Conservation (phyloP, 2,797 vertebrate species). For the Anableps anableps region DNA sequence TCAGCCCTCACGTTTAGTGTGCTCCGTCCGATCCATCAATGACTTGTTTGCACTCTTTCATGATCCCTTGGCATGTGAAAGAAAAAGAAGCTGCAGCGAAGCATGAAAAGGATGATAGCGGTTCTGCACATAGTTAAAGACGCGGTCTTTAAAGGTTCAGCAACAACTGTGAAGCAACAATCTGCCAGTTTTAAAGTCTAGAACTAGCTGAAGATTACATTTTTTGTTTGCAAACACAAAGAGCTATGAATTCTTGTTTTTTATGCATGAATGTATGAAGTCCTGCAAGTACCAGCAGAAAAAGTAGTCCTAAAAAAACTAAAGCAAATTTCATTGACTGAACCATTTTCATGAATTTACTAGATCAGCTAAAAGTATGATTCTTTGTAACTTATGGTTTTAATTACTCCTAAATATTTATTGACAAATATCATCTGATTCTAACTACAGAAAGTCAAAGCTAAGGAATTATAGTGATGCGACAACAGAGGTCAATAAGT, state of each 20-base stretch:
- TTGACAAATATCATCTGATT: not conserved
- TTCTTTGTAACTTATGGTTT: not conserved
- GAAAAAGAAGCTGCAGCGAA: conserved; percentile 28
- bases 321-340: not conserved
- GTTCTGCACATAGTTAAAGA: conserved; percentile 26
- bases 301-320: not conserved
- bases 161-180: conserved; percentile 5
- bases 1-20: conserved; percentile 64
- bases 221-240: no score
- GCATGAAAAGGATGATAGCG: conserved; percentile 45
- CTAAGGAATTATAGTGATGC: not conserved
- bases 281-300: not conserved
- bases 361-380: not conserved
- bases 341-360: not conserved
- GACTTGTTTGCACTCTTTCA: conserved; percentile 75
- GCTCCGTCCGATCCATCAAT: conserved; percentile 75
- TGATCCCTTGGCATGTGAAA: conserved; percentile 32
- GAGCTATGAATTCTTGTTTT: not conserved
- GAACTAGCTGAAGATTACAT: not conserved
- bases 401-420: not conserved
- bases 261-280: not conserved
- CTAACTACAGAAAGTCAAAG: not conserved
- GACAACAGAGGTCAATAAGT: no score
- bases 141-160: not conserved
- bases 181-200: conserved; percentile 27